These are phyloP conservation scores for Microtus richardsoni DNA, from an alignment of 2,113 vertebrate genomes.

Conservation along the genomic window DNA sequence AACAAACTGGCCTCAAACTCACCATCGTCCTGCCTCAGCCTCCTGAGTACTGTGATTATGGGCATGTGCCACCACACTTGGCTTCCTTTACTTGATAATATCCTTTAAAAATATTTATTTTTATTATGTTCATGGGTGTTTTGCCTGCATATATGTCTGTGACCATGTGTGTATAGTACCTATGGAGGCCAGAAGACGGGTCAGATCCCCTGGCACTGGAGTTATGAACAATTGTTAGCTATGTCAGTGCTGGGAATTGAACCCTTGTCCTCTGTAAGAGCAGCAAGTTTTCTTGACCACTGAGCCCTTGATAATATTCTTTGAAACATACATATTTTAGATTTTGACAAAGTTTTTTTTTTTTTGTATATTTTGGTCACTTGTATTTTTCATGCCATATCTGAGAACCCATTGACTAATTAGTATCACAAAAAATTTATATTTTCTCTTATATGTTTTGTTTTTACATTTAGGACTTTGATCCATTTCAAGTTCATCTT, in stretches of 20 bases:
- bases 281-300: not conserved
- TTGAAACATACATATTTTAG: not conserved
- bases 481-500: not conserved
- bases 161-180: not conserved
- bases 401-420: slow-evolving; percentile 9
- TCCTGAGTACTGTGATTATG: not conserved
- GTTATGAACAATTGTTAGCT: not conserved
- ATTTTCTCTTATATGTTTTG: slow-evolving; percentile 16
- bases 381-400: not conserved
- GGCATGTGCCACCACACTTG: not conserved
- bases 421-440: not conserved
- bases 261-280: not conserved
- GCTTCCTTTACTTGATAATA: not conserved
- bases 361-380: not conserved
- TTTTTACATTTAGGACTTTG: not conserved
- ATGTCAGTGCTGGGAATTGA: not conserved
- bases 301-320: not conserved
- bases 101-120: not conserved
- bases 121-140: not conserved
- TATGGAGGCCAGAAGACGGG: not conserved
- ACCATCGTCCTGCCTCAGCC: not conserved
- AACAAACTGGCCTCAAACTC: not conserved
- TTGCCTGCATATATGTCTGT: not conserved
- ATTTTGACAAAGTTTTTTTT: not conserved
- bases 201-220: not conserved